Conservation (phyloP, 1,140 invertebrate species). For the Lepidostoma basale region DNA sequence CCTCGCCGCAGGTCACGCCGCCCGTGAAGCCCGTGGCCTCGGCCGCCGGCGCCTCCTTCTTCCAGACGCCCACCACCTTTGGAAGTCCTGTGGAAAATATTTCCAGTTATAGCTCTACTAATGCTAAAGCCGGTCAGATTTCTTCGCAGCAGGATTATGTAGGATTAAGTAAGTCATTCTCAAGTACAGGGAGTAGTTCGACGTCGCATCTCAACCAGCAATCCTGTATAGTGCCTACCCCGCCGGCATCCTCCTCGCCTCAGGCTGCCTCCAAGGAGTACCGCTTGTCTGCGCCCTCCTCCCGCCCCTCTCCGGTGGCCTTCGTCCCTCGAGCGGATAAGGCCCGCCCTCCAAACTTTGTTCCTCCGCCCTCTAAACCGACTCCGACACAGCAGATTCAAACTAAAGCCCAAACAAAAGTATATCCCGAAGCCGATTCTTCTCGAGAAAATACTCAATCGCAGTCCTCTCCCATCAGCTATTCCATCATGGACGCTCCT, state of each 20-base stretch:
- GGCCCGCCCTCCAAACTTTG: conserved; percentile 56
- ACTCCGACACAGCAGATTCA: conserved; percentile 61
- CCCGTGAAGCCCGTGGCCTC: conserved; percentile 62
- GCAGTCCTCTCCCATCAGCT: conserved; percentile 77
- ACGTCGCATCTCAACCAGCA: conserved; percentile 64
- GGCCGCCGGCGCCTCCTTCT: conserved; percentile 64
- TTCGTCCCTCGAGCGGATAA: conserved; percentile 61
- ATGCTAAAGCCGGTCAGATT: conserved; percentile 62
- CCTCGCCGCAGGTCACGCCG: conserved; percentile 64
- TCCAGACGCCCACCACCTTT: conserved; percentile 66
- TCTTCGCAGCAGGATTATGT: conserved; percentile 60
- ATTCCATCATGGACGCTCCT: conserved; percentile 74
- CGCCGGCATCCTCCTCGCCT: conserved; percentile 56
- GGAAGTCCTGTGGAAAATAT: conserved; percentile 60
- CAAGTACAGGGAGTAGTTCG: conserved; percentile 60
- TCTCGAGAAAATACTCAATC: conserved; percentile 62
- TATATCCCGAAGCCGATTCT: conserved; percentile 67
- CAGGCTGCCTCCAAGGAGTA: conserved; percentile 64
- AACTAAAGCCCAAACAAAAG: conserved; percentile 73
- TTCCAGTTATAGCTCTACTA: conserved; percentile 60
- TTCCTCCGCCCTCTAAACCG: conserved; percentile 61
- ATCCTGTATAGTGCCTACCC: conserved; percentile 73
- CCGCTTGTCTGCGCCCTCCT: conserved; percentile 57
- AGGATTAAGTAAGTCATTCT: conserved; percentile 64
- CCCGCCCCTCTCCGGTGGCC: conserved; percentile 56